These are phyloP conservation scores for Onychomys torridus DNA, from an alignment of 2,797 vertebrate species.

Conservation along the genomic window DNA sequence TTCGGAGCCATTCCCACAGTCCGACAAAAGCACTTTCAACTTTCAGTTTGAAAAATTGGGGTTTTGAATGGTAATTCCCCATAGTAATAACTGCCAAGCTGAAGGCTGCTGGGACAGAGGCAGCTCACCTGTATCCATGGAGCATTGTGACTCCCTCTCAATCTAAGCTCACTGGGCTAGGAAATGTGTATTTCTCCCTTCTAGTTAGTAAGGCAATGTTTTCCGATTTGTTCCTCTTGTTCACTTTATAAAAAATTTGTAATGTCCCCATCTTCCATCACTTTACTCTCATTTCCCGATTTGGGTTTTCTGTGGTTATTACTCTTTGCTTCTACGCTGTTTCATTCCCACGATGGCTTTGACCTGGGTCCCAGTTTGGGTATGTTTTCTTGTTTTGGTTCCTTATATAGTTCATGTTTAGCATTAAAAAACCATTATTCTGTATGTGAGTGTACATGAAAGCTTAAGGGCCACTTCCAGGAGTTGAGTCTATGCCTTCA, in stretches of 20 bases:
- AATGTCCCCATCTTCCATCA: constrained; percentile 62
- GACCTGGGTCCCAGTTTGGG: constrained; percentile 49
- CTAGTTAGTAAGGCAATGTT: constrained; percentile 60
- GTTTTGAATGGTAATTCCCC: not conserved
- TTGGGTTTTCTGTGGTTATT: constrained; percentile 63
- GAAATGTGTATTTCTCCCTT: not conserved
- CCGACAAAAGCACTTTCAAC: not conserved
- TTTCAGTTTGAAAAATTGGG: not conserved
- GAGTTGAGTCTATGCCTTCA: not conserved
- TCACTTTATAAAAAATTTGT: constrained; percentile 45
- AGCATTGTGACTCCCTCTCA: not conserved
- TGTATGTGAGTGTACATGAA: not conserved
- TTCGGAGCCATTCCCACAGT: not conserved
- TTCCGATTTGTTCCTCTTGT: constrained; percentile 58
- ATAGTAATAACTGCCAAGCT: not conserved
- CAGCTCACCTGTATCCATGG: not conserved
- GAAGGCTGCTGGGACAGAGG: not conserved
- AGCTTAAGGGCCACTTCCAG: not conserved
- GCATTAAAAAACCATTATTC: not conserved
- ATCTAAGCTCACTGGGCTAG: not conserved
- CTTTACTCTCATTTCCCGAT: constrained; percentile 72
- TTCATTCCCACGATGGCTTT: constrained; percentile 29
- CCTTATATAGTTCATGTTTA: constrained; percentile 20
- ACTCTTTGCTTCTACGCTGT: not conserved
- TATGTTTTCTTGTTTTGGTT: constrained; percentile 68